Conservation (phyloP, 2,797 vertebrate genomes). For the Onychomys arenicola region DNA sequence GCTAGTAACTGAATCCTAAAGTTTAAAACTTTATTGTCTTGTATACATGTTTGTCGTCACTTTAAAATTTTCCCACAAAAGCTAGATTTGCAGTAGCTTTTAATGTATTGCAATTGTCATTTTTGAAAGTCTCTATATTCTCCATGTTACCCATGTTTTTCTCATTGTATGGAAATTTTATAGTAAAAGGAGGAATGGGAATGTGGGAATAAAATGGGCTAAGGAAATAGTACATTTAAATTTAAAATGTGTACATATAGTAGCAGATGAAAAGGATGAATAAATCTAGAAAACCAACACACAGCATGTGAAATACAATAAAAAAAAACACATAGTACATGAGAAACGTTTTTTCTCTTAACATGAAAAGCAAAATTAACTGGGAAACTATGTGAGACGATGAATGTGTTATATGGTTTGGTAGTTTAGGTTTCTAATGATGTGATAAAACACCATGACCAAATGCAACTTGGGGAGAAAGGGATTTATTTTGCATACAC, state of each 20-base stretch:
- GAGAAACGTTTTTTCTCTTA: not conserved
- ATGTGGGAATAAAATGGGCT: not conserved
- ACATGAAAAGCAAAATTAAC: not conserved
- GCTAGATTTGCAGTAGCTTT: not conserved
- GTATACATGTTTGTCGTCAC: not conserved
- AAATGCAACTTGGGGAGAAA: not conserved
- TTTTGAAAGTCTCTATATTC: slow-evolving; percentile 42
- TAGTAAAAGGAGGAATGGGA: not conserved
- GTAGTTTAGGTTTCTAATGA: not conserved
- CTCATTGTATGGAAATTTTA: not conserved
- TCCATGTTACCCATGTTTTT: not conserved
- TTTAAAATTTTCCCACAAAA: slow-evolving; percentile 14
- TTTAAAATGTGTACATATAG: not conserved
- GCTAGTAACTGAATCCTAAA: slow-evolving; percentile 28
- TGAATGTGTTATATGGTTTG: not conserved
- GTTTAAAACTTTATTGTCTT: slow-evolving; percentile 26
- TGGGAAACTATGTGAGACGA: not conserved
- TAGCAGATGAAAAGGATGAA: not conserved
- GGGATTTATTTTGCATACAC: not conserved
- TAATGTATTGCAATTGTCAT: not conserved
- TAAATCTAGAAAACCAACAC: not conserved
- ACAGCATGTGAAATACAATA: not conserved
- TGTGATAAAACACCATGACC: not conserved
- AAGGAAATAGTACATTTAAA: not conserved
- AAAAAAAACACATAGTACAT: not conserved